Percentiles rank a stretch among this genome's conserved stretches.
phyloP scores from a whole-genome alignment of 1,140 invertebrate species.

The Drosophila santomea region DNA sequence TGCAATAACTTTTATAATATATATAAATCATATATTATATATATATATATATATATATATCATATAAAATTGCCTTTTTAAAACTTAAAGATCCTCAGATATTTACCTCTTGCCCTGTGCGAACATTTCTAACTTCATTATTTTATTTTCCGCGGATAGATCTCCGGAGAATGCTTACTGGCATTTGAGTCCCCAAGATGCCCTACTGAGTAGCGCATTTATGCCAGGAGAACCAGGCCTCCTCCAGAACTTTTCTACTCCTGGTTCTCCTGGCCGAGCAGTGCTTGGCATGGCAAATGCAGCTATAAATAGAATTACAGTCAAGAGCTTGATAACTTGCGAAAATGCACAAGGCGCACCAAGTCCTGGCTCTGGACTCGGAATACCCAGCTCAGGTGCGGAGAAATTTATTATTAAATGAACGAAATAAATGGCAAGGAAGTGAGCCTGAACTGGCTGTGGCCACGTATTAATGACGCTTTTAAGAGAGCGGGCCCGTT shows the following conservation, averaged over 20 bases:
- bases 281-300: constrained; percentile 61
- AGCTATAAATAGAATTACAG: constrained; percentile 81
- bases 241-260: constrained; percentile 5
- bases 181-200: constrained; percentile 40
- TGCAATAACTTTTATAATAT: background rate
- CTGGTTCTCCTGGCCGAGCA: constrained; percentile 16
- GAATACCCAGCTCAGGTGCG: constrained; percentile 28
- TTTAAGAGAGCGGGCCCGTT: constrained; percentile 38
- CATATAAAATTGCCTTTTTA: too few species aligned
- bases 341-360: constrained; percentile 56
- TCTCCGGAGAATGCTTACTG: constrained; percentile 15
- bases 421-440: constrained; percentile 30
- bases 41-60: too few species aligned
- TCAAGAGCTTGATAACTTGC: constrained; percentile 79
- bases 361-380: background rate
- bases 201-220: constrained; percentile 23
- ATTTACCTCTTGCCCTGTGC: background rate
- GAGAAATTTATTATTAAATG: constrained; percentile 72
- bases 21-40: too few species aligned
- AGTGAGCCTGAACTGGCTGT: constrained; percentile 16
- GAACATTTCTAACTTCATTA: constrained; percentile 32
- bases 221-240: constrained; percentile 29
- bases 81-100: too few species aligned
- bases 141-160: constrained; percentile 30
- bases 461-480: constrained; percentile 51